A percentile compares a stretch with the other conserved stretches of the same genome.
Conservation (phyloP, 2,888 invertebrate genomes). For the Chaitophorus viminalis region DNA sequence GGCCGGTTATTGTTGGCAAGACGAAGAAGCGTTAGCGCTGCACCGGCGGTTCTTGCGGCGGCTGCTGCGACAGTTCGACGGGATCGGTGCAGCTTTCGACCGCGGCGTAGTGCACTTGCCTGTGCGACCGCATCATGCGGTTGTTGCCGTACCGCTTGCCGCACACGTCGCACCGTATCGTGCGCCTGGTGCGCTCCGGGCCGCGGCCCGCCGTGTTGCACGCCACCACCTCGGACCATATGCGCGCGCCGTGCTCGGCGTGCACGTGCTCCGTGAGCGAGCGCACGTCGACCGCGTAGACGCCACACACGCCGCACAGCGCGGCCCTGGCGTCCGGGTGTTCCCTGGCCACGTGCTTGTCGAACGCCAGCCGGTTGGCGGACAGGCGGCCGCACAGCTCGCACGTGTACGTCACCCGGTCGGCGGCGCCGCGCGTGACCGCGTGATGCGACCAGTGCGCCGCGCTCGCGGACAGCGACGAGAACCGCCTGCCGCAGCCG, state of each 20-base stretch:
- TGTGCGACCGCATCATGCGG: background rate
- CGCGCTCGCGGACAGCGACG: too few relatives aligned
- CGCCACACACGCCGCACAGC: background rate
- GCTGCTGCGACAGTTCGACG: too few relatives aligned
- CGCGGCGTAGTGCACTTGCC: background rate
- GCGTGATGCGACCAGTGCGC: too few relatives aligned
- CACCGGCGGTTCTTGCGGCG: too few relatives aligned
- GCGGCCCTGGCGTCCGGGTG: constrained; percentile 6
- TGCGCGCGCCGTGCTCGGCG: background rate
- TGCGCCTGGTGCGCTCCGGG: background rate
- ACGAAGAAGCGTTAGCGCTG: too few relatives aligned
- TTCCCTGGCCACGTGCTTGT: background rate
- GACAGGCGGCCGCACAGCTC: constrained; percentile 21
- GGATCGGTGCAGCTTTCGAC: too few relatives aligned
- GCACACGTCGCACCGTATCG: constrained; percentile 27
- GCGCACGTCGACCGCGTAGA: background rate
- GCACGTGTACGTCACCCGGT: background rate
- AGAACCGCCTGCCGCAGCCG: too few relatives aligned
- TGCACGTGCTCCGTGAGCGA: constrained; percentile 12
- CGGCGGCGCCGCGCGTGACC: too few relatives aligned
- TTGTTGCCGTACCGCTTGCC: constrained; percentile 32
- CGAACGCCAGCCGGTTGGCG: background rate
- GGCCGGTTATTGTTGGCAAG: too few relatives aligned
- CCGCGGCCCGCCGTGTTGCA: too few relatives aligned
- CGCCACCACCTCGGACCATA: too few relatives aligned